These are phyloP conservation scores for Aporophyla nigra DNA, from an alignment of 2,888 invertebrate genomes.

Conservation along the genomic window DNA sequence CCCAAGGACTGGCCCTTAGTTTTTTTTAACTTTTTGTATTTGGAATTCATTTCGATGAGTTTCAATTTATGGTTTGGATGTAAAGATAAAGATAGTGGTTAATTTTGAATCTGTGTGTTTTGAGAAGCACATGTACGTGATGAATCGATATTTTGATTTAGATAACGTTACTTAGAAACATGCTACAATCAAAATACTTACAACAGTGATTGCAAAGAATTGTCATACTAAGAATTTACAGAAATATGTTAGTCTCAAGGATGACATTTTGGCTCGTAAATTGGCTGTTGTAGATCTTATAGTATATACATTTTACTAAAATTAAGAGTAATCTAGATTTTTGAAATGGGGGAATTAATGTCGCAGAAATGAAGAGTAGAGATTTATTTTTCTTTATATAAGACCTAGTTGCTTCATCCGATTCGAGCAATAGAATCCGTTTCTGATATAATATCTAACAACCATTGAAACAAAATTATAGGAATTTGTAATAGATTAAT, in stretches of 20 bases:
- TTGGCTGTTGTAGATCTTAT: background rate
- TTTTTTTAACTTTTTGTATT: constrained; percentile 32
- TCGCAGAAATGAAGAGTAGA: background rate
- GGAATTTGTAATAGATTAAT: constrained; percentile 12
- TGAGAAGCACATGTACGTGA: constrained; percentile 1
- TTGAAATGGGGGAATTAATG: background rate
- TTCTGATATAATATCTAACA: background rate
- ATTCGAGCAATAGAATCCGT: background rate
- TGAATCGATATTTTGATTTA: constrained; percentile 9
- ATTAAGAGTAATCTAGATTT: background rate
- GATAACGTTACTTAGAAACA: background rate
- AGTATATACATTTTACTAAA: background rate
- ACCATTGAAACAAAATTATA: background rate
- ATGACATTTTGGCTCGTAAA: background rate
- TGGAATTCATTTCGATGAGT: constrained; percentile 29
- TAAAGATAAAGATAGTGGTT: constrained; percentile 30
- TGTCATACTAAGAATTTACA: background rate
- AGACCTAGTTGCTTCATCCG: background rate
- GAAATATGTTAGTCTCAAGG: background rate
- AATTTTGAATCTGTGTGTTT: constrained; percentile 35
- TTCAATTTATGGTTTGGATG: constrained; percentile 6
- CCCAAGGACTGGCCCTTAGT: constrained; percentile 66
- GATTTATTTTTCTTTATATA: background rate
- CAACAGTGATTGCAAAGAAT: background rate
- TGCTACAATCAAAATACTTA: background rate